These are phyloP conservation scores for Oligia strigilis DNA, from an alignment of 2,888 invertebrate genomes.

Conservation along the genomic window DNA sequence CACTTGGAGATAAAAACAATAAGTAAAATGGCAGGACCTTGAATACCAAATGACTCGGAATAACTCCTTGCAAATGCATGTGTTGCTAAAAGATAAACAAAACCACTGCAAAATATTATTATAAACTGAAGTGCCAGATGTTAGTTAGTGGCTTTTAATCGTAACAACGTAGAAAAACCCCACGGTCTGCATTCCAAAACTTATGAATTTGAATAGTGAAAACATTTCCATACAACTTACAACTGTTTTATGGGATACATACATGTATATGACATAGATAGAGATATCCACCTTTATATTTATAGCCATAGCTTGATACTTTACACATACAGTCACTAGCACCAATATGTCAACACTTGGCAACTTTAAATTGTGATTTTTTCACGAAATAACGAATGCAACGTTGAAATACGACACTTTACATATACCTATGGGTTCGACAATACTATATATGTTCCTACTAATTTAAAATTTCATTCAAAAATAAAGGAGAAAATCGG, in stretches of 20 bases:
- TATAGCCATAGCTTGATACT: not conserved
- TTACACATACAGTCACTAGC: no score
- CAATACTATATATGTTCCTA: no score
- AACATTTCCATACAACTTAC: not conserved
- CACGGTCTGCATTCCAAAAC: not conserved
- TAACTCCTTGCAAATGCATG: not conserved
- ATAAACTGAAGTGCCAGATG: not conserved
- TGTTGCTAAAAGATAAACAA: constrained; percentile 8
- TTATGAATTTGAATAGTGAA: not conserved
- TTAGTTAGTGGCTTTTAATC: not conserved
- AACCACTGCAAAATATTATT: not conserved
- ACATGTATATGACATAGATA: not conserved
- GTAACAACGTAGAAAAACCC: not conserved
- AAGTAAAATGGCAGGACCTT: not conserved
- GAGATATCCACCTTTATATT: not conserved
- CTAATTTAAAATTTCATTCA: no score
- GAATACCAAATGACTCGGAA: not conserved
- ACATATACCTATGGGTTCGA: no score
- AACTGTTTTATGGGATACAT: not conserved
- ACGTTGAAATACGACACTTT: no score
- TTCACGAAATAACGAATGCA: no score
- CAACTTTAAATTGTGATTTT: no score
- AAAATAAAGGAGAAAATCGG: no score
- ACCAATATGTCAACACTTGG: no score
- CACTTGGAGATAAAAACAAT: not conserved